These are phyloP conservation scores for Drosophila colorata DNA, from an alignment of 2,888 invertebrate species.

Conservation along the genomic window DNA sequence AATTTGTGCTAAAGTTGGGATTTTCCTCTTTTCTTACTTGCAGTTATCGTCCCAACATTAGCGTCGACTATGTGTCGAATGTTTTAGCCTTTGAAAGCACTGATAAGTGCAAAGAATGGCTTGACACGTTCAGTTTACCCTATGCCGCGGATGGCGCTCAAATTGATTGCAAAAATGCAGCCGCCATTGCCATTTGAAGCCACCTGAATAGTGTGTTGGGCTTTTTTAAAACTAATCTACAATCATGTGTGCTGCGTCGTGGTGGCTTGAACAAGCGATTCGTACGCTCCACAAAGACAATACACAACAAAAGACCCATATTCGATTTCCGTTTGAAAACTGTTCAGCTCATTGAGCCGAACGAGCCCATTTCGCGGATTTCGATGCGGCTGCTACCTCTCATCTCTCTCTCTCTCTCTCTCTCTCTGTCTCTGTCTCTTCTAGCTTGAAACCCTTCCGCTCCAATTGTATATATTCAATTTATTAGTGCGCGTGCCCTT, in stretches of 20 bases:
- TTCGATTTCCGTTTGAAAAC: slow-evolving; percentile 29
- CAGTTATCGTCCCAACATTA: slow-evolving; percentile 97
- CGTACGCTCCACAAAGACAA: slow-evolving; percentile 15
- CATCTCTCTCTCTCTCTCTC: slow-evolving; percentile 5
- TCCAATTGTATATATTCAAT: slow-evolving; percentile 36
- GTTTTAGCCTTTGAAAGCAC: slow-evolving; percentile 94
- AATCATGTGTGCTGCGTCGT: slow-evolving; percentile 20
- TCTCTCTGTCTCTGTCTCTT: background rate
- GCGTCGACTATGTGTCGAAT: slow-evolving; percentile 93
- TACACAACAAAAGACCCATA: slow-evolving; percentile 15
- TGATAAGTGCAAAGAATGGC: slow-evolving; percentile 95
- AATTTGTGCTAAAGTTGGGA: slow-evolving; percentile 68
- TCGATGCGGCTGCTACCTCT: slow-evolving; percentile 17
- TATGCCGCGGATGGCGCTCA: slow-evolving; percentile 88
- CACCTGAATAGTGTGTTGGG: slow-evolving; percentile 11
- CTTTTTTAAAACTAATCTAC: slow-evolving; percentile 7
- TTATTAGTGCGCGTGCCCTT: slow-evolving; percentile 44
- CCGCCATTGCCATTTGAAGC: slow-evolving; percentile 74
- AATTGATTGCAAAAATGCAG: slow-evolving; percentile 94
- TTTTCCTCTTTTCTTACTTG: slow-evolving; percentile 77
- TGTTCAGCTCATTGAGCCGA: slow-evolving; percentile 27
- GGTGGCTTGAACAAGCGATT: slow-evolving; percentile 10
- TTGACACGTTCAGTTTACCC: slow-evolving; percentile 92
- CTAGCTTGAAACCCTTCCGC: background rate
- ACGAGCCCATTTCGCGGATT: slow-evolving; percentile 13